phyloP scores from a whole-genome alignment of 1,140 invertebrate species.

The Zaprionus camerounensis region DNA sequence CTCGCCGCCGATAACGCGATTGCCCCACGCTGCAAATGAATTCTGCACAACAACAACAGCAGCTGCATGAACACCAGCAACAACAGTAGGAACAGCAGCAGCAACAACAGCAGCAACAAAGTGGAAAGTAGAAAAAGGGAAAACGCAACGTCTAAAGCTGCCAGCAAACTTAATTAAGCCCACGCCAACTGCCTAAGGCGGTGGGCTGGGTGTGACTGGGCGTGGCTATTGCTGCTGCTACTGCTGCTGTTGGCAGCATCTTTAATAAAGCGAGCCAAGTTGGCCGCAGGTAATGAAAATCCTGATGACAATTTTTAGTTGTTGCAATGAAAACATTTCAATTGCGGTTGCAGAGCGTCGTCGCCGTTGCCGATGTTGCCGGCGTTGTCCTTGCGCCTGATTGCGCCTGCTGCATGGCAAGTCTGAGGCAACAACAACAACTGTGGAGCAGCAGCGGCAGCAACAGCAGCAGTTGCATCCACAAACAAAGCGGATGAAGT shows the following conservation, averaged over 20 bases:
- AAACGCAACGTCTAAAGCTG: conserved; percentile 37
- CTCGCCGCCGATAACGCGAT: conserved; percentile 74
- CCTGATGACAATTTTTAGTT: conserved; percentile 82
- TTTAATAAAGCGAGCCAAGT: conserved; percentile 76
- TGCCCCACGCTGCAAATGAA: conserved; percentile 54
- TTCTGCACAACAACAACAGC: conserved; percentile 28
- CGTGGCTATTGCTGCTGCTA: not conserved
- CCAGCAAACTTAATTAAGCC: conserved; percentile 76
- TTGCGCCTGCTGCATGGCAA: conserved; percentile 40
- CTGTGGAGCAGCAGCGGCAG: conserved; percentile 13
- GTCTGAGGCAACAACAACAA: not conserved
- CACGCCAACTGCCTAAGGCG: conserved; percentile 65
- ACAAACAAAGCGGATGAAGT: conserved; percentile 73
- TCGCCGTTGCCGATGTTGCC: conserved; percentile 40
- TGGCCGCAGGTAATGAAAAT: conserved; percentile 81
- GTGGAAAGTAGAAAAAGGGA: not conserved
- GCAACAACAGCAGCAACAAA: conserved; percentile 1
- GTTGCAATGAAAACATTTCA: conserved; percentile 80
- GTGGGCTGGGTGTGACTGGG: not conserved
- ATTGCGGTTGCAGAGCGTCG: conserved; percentile 71
- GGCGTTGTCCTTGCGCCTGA: conserved; percentile 47
- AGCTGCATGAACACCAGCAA: not conserved
- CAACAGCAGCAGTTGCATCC: conserved; percentile 37
- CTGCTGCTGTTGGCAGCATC: conserved; percentile 43
- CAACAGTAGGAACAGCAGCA: not conserved